A percentile compares a stretch with the other conserved stretches of the same genome.
Conservation (phyloP, 2,888 invertebrate genomes). For the Aplocera efformata region DNA sequence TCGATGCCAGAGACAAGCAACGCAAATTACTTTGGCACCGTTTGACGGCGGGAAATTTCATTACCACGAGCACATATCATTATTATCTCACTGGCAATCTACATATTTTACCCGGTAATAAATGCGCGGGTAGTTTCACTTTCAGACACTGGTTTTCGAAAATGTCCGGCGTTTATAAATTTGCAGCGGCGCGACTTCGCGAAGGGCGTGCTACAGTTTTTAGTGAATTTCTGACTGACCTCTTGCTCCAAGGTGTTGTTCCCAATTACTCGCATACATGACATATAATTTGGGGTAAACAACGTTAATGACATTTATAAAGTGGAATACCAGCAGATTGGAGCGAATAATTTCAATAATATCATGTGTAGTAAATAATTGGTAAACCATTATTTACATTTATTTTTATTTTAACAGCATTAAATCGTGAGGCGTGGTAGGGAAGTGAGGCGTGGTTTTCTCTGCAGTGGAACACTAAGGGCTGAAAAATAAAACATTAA, state of each 20-base stretch:
- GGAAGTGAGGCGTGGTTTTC: too few relatives aligned
- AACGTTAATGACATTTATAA: constrained; percentile 68
- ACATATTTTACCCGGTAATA: constrained; percentile 79
- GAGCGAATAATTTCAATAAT: constrained; percentile 28
- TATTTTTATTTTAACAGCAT: too few relatives aligned
- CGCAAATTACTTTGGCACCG: constrained; percentile 81
- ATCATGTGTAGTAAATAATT: constrained; percentile 12
- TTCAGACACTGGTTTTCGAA: constrained; percentile 78
- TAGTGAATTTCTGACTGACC: constrained; percentile 80
- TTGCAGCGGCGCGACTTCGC: constrained; percentile 54
- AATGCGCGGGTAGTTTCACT: constrained; percentile 79
- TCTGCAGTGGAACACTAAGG: too few relatives aligned
- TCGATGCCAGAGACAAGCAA: constrained; percentile 75
- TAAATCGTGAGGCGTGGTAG: too few relatives aligned
- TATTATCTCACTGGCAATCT: constrained; percentile 79
- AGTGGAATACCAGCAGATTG: constrained; percentile 34
- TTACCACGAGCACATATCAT: constrained; percentile 81
- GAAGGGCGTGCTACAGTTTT: constrained; percentile 79
- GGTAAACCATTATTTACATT: too few relatives aligned
- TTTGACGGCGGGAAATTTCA: constrained; percentile 81
- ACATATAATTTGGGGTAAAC: constrained; percentile 70
- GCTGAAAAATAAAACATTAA: too few relatives aligned
- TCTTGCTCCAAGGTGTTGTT: constrained; percentile 73
- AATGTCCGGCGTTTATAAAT: constrained; percentile 75
- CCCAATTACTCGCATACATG: constrained; percentile 63